Evolutionary conservation across 2,888 invertebrate genomes (phyloP), one percentile per base, ranked within the genome.

Genomic region (Dilophus febrilis): DNA sequence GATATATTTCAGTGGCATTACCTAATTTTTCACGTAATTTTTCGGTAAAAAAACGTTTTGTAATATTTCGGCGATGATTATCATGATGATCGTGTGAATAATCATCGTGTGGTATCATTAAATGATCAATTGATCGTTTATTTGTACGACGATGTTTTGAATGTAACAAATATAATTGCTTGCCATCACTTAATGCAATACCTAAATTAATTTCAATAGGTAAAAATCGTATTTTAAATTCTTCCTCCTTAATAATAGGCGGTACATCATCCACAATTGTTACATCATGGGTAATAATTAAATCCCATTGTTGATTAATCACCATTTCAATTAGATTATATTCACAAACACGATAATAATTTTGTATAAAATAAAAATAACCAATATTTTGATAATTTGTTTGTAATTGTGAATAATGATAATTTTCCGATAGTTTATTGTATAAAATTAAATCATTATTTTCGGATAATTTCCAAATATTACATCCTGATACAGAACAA

Each of bases 171-270:
- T 26, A 48, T n/a, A 65, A 40, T 35, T 53, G 52, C 13, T 51
- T 46, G 3, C 59, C 62, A 45, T 61, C 59, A 40, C 55, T 52
- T 13, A 66, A 33, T 8, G 61, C 53, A 17, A 62, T 48, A 22
- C 63, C 60, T 2, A 47, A 17, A 16, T 46, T 43, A 1, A 45
- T 37, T 18, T 43, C 40, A 3, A 40, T 31, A 6, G 51, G 50
- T 19, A 53, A 42, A 41, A 53, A 53, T 33, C 51, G 44, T 35
- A 28, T 16, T 7, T 16, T 6, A 10, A 14, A 8, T 4, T 22
- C 8, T 22, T 22, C 22, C 8, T 22, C 22, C n/a, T n/a, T n/a
- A n/a, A n/a, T n/a, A n/a, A n/a, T n/a, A n/a, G n/a, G n/a, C n/a
- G n/a, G n/a, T n/a, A n/a, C n/a, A n/a, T n/a, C n/a, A n/a, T n/a